Percentiles rank a stretch among this genome's conserved stretches.
Conservation (phyloP, 2,888 invertebrate genomes). For the Drosophila paramelanica region DNA sequence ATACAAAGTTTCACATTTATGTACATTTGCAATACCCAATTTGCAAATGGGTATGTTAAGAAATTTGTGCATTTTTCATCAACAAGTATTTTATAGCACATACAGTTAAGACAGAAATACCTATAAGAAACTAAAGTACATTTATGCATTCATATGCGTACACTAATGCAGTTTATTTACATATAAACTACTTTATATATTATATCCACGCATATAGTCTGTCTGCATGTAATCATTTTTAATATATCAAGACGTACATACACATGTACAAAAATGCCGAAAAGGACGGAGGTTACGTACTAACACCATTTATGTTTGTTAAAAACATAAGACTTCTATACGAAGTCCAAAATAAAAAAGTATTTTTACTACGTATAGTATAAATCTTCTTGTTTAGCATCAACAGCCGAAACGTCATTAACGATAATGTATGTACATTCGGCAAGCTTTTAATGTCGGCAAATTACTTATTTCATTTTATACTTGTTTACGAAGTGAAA, state of each 20-base stretch:
- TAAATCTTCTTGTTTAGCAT: no score
- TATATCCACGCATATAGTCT: not conserved
- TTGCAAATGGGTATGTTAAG: constrained; percentile 20
- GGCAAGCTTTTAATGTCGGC: no score
- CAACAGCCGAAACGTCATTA: no score
- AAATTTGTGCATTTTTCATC: constrained; percentile 40
- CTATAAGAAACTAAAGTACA: no score
- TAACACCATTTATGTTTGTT: not conserved
- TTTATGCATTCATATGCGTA: not conserved
- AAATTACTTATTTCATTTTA: no score
- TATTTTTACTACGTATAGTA: no score
- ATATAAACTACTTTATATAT: no score
- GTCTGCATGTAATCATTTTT: constrained; percentile 4
- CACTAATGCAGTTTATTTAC: not conserved
- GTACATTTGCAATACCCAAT: not conserved
- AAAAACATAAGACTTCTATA: not conserved
- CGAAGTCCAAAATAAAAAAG: no score
- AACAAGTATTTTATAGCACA: constrained; percentile 42
- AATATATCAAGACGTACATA: not conserved
- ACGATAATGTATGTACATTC: no score
- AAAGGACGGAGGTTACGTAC: not conserved
- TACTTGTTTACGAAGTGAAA: no score
- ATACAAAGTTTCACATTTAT: constrained; percentile 3
- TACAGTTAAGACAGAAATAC: constrained; percentile 1
- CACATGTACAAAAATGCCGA: not conserved